These are phyloP conservation scores for Glossophaga mutica DNA, from an alignment of 2,797 vertebrate species.

Conservation along the genomic window DNA sequence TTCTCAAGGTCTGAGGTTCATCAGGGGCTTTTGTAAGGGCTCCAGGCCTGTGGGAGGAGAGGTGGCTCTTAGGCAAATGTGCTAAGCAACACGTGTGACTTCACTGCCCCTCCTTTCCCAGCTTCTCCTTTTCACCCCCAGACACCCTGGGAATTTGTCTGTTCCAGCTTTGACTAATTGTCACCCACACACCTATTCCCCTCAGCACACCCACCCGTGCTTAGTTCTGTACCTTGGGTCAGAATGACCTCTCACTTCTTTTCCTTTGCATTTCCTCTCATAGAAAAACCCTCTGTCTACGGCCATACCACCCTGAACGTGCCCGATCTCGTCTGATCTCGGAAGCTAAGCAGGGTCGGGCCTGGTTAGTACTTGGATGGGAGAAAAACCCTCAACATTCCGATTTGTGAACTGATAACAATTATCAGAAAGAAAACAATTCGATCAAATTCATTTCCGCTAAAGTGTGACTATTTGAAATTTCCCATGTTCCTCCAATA, in stretches of 20 bases:
- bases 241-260: not conserved
- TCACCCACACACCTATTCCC: fast-evolving
- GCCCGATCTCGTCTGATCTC: no score
- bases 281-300: not conserved
- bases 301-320: no score
- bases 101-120: not conserved
- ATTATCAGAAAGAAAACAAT: not conserved
- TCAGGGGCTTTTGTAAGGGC: not conserved
- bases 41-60: not conserved
- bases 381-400: not conserved
- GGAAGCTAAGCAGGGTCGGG: no score
- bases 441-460: not conserved
- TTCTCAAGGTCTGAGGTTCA: not conserved
- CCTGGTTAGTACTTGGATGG: no score
- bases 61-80: not conserved
- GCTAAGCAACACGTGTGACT: not conserved
- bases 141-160: not conserved
- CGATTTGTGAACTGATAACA: not conserved
- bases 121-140: not conserved
- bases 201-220: not conserved
- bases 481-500: not conserved
- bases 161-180: not conserved
- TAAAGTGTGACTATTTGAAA: not conserved
- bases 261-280: not conserved
- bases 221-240: not conserved